These are phyloP conservation scores for Taeniopygia guttata DNA, from an alignment of 2,797 vertebrate species.

Conservation along the genomic window DNA sequence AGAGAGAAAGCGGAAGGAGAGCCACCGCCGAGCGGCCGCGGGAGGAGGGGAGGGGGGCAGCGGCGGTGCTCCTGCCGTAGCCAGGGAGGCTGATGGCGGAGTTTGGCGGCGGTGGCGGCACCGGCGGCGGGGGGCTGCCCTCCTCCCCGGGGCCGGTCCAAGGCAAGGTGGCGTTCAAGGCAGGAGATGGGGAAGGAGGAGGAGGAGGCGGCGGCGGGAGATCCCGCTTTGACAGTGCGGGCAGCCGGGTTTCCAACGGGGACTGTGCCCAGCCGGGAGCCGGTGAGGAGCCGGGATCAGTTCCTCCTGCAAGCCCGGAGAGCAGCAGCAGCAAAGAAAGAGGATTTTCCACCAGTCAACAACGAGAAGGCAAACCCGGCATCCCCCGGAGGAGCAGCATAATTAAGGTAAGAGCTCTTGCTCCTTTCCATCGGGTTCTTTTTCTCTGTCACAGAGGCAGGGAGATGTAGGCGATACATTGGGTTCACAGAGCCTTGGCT, in stretches of 20 bases:
- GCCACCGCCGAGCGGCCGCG: constrained; percentile 47
- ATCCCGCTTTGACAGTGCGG: constrained; percentile 76
- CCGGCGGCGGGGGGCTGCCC: constrained; percentile 77
- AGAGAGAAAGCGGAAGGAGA: constrained; percentile 66
- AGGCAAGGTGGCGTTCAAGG: constrained; percentile 78
- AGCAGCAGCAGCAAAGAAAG: constrained; percentile 57
- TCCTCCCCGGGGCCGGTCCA: constrained; percentile 73
- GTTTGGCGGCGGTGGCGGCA: constrained; percentile 80
- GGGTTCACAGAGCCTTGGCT: neutral
- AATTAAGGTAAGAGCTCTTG: constrained; percentile 86
- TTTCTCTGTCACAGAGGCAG: neutral
- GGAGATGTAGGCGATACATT: neutral
- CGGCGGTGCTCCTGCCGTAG: constrained; percentile 54
- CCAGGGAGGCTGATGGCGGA: constrained; percentile 88
- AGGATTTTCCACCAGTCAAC: constrained; percentile 52
- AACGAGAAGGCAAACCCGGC: constrained; percentile 81
- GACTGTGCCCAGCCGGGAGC: constrained; percentile 82
- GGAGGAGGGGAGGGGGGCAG: constrained; percentile 50
- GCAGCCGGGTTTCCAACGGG: constrained; percentile 87
- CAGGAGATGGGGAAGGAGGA: constrained; percentile 75
- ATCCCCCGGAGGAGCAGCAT: constrained; percentile 95
- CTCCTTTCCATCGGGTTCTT: neutral
- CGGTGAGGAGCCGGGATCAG: constrained; percentile 68
- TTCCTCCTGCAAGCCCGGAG: constrained; percentile 77
- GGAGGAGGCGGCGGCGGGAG: constrained; percentile 72